Conservation (phyloP, 1,140 invertebrate species). For the Pseudachorutes palmiensis region DNA sequence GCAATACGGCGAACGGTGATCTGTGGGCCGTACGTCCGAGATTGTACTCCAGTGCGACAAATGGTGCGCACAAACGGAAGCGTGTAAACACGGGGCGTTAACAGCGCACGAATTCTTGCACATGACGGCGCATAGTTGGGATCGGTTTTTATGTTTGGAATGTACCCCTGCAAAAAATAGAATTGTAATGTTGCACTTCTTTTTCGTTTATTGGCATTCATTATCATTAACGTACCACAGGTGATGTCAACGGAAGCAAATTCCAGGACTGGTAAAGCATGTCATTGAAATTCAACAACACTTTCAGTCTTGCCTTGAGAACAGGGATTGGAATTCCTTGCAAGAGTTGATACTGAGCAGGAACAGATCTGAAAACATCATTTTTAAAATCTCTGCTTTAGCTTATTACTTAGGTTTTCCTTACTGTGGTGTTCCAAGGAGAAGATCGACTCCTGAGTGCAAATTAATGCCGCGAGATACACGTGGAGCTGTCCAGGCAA, state of each 20-base stretch:
- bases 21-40: constrained; percentile 58
- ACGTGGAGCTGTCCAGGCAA: constrained; percentile 54
- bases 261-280: constrained; percentile 56
- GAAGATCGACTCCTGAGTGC: constrained; percentile 31
- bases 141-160: constrained; percentile 26
- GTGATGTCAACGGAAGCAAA: constrained; percentile 49
- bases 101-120: constrained; percentile 46
- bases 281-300: constrained; percentile 57
- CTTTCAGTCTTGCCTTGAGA: constrained; percentile 50
- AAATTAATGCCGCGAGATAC: constrained; percentile 27
- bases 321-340: constrained; percentile 47
- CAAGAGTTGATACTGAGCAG: constrained; percentile 52
- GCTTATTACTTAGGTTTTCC: not conserved
- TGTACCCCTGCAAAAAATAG: constrained; percentile 8
- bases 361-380: constrained; percentile 42
- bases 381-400: constrained; percentile 1
- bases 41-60: constrained; percentile 59
- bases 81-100: constrained; percentile 55
- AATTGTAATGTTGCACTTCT: not conserved
- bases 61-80: constrained; percentile 56
- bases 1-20: constrained; percentile 56
- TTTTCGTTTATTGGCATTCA: not conserved
- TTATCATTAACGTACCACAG: constrained; percentile 35
- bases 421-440: constrained; percentile 32
- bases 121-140: constrained; percentile 30